These are phyloP conservation scores for Lepidothrix coronata DNA, from an alignment of 2,113 vertebrate species.

Conservation along the genomic window DNA sequence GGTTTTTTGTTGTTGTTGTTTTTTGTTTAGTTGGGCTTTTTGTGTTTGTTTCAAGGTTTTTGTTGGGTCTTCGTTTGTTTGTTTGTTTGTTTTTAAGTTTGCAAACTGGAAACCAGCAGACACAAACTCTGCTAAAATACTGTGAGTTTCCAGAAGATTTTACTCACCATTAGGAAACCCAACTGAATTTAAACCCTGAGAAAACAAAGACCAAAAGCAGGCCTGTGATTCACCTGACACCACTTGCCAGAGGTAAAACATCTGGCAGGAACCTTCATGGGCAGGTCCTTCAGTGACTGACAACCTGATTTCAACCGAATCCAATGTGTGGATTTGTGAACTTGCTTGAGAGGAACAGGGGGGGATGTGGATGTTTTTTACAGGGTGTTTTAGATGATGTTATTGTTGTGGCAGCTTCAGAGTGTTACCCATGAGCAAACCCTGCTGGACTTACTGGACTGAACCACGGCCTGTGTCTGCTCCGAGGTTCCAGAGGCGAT, in stretches of 20 bases:
- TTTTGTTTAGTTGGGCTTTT: background rate
- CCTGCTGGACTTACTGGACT: constrained; percentile 88
- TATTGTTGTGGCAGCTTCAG: background rate
- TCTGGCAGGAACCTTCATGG: background rate
- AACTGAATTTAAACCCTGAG: background rate
- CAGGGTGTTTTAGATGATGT: too few species aligned
- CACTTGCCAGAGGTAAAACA: background rate
- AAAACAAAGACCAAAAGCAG: background rate
- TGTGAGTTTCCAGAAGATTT: background rate
- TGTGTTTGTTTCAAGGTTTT: background rate
- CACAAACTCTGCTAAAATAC: background rate
- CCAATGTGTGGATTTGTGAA: background rate
- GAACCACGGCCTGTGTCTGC: constrained; percentile 97
- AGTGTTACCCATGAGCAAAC: background rate
- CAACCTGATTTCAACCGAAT: background rate
- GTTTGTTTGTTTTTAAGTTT: background rate
- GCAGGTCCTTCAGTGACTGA: background rate
- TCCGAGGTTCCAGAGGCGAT: constrained; percentile 98
- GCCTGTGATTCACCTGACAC: background rate
- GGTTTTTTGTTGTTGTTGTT: background rate
- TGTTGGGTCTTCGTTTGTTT: background rate
- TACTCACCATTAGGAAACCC: background rate
- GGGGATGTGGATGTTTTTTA: background rate
- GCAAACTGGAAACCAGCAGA: background rate
- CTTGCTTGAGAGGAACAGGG: background rate